Evolutionary conservation across 2,888 invertebrate genomes (phyloP).

Genomic region (Sepiola atlantica): DNA sequence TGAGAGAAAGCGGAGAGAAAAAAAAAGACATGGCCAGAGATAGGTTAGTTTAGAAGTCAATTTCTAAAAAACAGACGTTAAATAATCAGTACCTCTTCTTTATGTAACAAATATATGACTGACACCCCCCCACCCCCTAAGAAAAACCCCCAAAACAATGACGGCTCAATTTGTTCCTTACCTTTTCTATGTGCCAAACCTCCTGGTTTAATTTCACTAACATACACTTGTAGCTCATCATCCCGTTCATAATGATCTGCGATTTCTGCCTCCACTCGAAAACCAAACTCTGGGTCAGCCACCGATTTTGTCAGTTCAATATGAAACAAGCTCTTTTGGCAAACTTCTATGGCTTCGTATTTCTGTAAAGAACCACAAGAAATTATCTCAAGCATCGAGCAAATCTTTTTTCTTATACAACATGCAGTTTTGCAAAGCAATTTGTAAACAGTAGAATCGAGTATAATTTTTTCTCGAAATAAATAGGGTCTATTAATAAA

Average conservation of each 20-base stretch:
- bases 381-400: not conserved
- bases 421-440: not conserved
- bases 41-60: no score
- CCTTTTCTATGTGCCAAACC: slow-evolving; percentile 97
- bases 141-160: no score
- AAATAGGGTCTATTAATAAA: not conserved
- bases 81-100: no score
- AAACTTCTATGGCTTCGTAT: slow-evolving; percentile 84
- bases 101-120: no score
- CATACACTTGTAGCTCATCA: slow-evolving; percentile 97
- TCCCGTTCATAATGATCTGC: slow-evolving; percentile 96
- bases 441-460: not conserved
- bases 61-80: no score
- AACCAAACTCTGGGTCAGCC: slow-evolving; percentile 97
- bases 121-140: no score
- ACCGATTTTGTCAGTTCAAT: slow-evolving; percentile 92
- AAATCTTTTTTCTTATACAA: not conserved
- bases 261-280: slow-evolving; percentile 96
- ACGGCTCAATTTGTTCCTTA: slow-evolving; percentile 73
- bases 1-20: no score
- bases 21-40: no score
- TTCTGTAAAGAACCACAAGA: slow-evolving; percentile 62
- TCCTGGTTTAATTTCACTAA: slow-evolving; percentile 95
- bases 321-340: slow-evolving; percentile 96
- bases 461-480: not conserved